Conservation (phyloP, 2,888 invertebrate species). For the Temnothorax unifasciatus region DNA sequence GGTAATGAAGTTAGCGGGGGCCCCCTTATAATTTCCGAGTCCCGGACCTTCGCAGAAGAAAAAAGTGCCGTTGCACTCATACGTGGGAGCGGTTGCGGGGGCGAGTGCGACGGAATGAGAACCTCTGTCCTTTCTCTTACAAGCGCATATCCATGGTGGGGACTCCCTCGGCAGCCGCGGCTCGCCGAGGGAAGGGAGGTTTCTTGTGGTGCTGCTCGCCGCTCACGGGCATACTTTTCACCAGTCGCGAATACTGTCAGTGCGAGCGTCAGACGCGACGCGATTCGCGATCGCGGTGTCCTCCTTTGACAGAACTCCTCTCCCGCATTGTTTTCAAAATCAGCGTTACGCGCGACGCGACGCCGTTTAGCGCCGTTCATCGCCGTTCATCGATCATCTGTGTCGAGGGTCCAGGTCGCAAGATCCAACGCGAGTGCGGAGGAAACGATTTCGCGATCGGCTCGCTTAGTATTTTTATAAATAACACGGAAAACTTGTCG, state of each 20-base stretch:
- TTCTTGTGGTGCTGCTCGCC: constrained; percentile 72
- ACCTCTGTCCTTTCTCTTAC: constrained; percentile 83
- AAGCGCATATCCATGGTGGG: constrained; percentile 71
- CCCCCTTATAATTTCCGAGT: constrained; percentile 6
- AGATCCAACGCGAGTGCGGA: neutral
- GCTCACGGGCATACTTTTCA: constrained; percentile 79
- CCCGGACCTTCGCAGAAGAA: constrained; percentile 31
- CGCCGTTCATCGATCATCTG: neutral
- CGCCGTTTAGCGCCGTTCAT: neutral
- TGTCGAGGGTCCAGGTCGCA: neutral
- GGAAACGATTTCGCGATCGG: neutral
- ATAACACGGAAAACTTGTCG: neutral
- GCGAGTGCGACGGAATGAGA: constrained; percentile 62
- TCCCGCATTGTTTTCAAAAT: constrained; percentile 34
- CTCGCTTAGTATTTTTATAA: neutral
- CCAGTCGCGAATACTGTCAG: constrained; percentile 81
- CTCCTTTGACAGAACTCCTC: constrained; percentile 55
- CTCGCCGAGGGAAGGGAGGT: constrained; percentile 68
- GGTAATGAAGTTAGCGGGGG: constrained; percentile 5
- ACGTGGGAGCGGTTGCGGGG: constrained; percentile 44
- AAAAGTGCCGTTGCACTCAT: constrained; percentile 5
- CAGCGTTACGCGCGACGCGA: constrained; percentile 33
- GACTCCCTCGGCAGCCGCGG: constrained; percentile 36
- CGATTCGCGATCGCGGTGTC: constrained; percentile 61
- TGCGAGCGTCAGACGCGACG: constrained; percentile 77